Conservation (phyloP, 2,888 invertebrate species). For the Pogonocherus hispidulus region DNA sequence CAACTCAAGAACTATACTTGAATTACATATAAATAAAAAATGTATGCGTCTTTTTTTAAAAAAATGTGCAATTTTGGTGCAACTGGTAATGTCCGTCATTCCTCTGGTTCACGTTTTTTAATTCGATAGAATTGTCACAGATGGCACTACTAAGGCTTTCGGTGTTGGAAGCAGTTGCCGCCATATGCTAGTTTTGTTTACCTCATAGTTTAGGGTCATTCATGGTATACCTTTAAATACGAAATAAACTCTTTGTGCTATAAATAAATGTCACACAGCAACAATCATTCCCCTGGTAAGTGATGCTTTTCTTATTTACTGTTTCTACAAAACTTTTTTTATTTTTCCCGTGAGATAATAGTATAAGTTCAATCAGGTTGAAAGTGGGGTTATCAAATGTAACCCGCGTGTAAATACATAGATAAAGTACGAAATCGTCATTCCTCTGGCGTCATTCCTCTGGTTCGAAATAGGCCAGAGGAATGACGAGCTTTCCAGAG, state of each 20-base stretch:
- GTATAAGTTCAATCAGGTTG: neutral
- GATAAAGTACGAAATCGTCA: neutral
- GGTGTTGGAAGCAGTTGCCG: slow-evolving; percentile 1
- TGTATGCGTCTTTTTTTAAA: neutral
- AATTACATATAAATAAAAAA: neutral
- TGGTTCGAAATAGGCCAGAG: slow-evolving; percentile 9
- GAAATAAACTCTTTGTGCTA: slow-evolving; percentile 2
- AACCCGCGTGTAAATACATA: slow-evolving; percentile 4
- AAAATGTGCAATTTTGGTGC: neutral
- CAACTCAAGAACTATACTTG: slow-evolving; percentile 6
- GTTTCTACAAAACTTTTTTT: slow-evolving; percentile 7
- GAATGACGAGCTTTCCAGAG: slow-evolving; percentile 15
- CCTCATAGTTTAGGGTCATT: neutral
- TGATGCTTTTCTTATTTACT: slow-evolving; percentile 10
- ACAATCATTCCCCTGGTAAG: slow-evolving; percentile 13
- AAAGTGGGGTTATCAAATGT: slow-evolving; percentile 3
- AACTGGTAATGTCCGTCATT: slow-evolving; percentile 2
- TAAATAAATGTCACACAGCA: slow-evolving; percentile 4
- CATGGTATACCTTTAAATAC: slow-evolving; percentile 6
- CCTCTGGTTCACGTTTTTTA: slow-evolving; percentile 4
- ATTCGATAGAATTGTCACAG: slow-evolving; percentile 4
- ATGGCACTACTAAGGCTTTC: slow-evolving; percentile 4
- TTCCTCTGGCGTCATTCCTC: neutral
- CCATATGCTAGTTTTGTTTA: neutral
- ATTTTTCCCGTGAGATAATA: slow-evolving; percentile 8